Percentiles rank a stretch among this genome's conserved stretches.
Evolutionary conservation across 2,797 vertebrate genomes (phyloP).

Genomic region (Cryptoblepharus egeriae): DNA sequence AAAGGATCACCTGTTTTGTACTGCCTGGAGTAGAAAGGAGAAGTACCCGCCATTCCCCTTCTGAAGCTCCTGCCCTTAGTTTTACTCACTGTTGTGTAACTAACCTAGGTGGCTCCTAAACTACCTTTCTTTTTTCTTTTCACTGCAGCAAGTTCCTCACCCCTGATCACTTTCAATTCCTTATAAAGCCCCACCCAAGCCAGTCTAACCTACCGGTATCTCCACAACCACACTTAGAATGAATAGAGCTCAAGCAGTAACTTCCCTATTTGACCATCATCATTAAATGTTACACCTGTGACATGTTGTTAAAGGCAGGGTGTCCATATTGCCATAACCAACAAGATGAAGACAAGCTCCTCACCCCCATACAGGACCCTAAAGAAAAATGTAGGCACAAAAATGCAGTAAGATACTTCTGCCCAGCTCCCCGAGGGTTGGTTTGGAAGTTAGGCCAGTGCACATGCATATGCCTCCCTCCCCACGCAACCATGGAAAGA

Average conservation of each 20-base stretch:
- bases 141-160: background rate
- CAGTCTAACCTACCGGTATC: fast-evolving
- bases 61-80: background rate
- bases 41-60: fast-evolving
- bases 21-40: background rate
- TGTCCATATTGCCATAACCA: too few relatives aligned
- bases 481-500: too few relatives aligned
- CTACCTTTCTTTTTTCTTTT: background rate
- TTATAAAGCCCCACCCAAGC: background rate
- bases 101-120: background rate
- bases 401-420: too few relatives aligned
- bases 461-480: too few relatives aligned
- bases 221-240: fast-evolving
- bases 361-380: too few relatives aligned
- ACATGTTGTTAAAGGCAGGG: background rate
- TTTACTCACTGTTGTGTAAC: conserved; percentile 19
- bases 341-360: too few relatives aligned
- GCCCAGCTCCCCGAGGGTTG: too few relatives aligned
- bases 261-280: background rate
- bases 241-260: too few relatives aligned
- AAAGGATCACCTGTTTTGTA: background rate
- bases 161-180: conserved; percentile 41
- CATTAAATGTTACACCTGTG: background rate
- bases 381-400: too few relatives aligned
- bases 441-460: too few relatives aligned